phyloP scores from a whole-genome alignment of 2,113 vertebrate species.

The human (Homo sapiens) region DNA sequence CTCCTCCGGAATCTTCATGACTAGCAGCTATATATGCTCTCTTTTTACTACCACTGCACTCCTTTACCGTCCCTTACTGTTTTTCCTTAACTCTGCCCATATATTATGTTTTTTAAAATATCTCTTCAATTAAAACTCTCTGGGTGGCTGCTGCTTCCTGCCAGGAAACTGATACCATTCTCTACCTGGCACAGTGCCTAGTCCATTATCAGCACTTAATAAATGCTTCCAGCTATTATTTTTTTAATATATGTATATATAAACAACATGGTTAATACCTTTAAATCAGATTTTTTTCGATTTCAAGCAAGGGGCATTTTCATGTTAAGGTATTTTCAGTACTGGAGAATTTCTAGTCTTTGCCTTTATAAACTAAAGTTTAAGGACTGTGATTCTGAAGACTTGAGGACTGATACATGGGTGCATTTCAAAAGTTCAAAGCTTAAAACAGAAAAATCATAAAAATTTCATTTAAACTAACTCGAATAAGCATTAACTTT shows the following conservation, averaged over 20 bases:
- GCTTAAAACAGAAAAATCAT: constrained; percentile 1
- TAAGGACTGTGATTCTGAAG: not conserved
- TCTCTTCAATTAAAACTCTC: not conserved
- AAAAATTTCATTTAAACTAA: constrained; percentile 13
- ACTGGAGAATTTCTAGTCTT: not conserved
- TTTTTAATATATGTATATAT: not conserved
- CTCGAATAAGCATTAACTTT: not conserved
- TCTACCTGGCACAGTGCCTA: not conserved
- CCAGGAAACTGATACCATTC: not conserved
- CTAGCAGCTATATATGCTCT: not conserved
- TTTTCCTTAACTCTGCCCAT: not conserved
- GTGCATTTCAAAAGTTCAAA: constrained; percentile 29
- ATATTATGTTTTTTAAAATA: not conserved
- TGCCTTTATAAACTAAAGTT: not conserved
- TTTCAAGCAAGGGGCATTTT: not conserved
- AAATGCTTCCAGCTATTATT: constrained; percentile 4
- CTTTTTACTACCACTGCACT: not conserved
- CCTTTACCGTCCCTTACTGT: not conserved
- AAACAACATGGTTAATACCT: not conserved
- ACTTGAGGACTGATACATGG: not conserved
- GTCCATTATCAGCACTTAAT: not conserved
- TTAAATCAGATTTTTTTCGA: constrained; percentile 2
- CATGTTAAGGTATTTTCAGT: not conserved
- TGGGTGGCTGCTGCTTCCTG: not conserved
- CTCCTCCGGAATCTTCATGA: not conserved